Conservation (phyloP, 1,140 invertebrate genomes). For the Pararge aegeria region DNA sequence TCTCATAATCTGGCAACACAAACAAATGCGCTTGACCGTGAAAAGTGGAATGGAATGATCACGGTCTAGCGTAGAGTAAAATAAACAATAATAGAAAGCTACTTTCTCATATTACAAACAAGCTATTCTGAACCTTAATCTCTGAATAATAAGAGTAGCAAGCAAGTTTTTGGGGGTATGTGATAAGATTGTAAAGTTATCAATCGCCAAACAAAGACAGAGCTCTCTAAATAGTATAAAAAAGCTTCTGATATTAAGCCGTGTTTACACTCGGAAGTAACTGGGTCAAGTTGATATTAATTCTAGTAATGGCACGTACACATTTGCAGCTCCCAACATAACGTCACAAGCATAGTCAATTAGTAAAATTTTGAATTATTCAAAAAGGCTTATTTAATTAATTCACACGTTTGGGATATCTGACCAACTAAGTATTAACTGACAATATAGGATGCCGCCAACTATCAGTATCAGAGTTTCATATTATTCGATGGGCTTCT, state of each 20-base stretch:
- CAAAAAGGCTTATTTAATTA: no score
- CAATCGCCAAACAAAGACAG: slow-evolving; percentile 1
- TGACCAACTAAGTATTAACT: no score
- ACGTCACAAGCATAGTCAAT: no score
- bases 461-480: no score
- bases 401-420: no score
- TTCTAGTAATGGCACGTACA: no score
- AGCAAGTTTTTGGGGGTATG: slow-evolving; percentile 9
- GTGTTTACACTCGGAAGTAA: not conserved
- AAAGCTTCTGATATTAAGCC: not conserved
- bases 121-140: slow-evolving; percentile 32
- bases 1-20: slow-evolving; percentile 42
- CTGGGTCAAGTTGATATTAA: not conserved
- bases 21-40: slow-evolving; percentile 56
- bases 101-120: slow-evolving; percentile 17
- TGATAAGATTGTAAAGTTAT: not conserved
- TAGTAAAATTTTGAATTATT: no score
- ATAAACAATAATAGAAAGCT: slow-evolving; percentile 13
- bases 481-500: no score
- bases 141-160: slow-evolving; percentile 6
- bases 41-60: slow-evolving; percentile 57
- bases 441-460: no score
- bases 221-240: slow-evolving; percentile 3
- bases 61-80: slow-evolving; percentile 35
- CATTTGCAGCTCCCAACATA: no score